phyloP scores from a whole-genome alignment of 2,797 vertebrate species.

The Myotis myotis region DNA sequence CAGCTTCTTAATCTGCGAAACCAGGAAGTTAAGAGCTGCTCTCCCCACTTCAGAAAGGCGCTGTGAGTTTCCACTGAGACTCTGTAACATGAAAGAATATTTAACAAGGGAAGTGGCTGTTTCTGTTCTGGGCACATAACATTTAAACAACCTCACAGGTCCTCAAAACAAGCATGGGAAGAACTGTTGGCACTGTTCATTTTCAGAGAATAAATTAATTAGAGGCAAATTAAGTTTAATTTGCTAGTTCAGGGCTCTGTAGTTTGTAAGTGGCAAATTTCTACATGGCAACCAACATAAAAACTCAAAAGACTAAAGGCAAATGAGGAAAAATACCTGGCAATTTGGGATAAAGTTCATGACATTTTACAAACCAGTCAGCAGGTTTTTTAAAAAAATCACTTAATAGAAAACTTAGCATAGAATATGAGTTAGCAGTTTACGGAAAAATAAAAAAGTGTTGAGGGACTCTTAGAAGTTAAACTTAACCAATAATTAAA shows the following conservation, averaged over 20 bases:
- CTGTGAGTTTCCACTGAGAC: not conserved
- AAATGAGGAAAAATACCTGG: not conserved
- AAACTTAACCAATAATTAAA: conserved; percentile 1
- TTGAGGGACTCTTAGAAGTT: not conserved
- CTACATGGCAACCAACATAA: not conserved
- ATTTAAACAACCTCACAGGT: not conserved
- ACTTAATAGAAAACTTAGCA: not conserved
- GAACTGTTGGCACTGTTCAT: not conserved
- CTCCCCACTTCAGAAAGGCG: not conserved
- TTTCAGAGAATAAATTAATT: conserved; percentile 28
- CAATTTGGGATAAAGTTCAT: not conserved
- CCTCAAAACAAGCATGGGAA: not conserved
- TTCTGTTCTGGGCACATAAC: not conserved
- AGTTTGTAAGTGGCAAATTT: not conserved
- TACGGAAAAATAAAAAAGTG: not conserved
- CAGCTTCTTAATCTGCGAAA: not conserved
- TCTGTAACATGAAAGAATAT: not conserved
- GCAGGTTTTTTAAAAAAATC: not conserved
- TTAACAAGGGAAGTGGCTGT: not conserved
- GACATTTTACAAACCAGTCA: not conserved
- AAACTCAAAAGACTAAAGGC: not conserved
- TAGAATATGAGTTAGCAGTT: not conserved
- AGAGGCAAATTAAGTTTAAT: not conserved
- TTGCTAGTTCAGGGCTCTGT: not conserved
- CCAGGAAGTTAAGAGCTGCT: not conserved